Evolutionary conservation across 1,140 invertebrate genomes (phyloP), one percentile per base, ranked within the genome.

Genomic region (Cryptotermes secundus): DNA sequence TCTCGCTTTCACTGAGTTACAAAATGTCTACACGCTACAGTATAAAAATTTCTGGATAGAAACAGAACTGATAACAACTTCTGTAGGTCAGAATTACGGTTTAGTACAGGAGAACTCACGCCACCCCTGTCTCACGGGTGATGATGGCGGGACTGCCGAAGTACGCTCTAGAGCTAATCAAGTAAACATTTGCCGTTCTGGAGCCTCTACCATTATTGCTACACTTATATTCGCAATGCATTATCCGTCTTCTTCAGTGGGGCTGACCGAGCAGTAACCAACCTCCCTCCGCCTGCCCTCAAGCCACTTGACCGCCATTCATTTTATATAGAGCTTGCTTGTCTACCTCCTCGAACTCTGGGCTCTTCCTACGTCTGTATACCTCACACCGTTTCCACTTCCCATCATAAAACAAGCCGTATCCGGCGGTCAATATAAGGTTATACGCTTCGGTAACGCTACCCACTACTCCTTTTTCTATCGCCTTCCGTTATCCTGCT

Each of bases 261-360:
- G 19, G 19, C 45, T 49, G 45, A 49, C 59, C 26, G 59, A 72
- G 26, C 59, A 3, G n/a, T 31, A 72, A 31, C 53, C 19, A n/a
- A 19, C 59, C 59, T 31, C 31, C 59, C 31, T 31, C 59, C 59
- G 26, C 3, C 26, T 72, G 7, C 59, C 59, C 59, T 31, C 26
- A 3, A 26, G 59, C 59, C 59, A 72, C n/a, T 72, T 72, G 59
- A 16, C 59, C 59, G 14, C 59, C 59, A 72, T 72, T 72, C 59
- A 72, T 72, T 72, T 72, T 72, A 72, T 72, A 72, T 72, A 72
- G 26, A 16, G 59, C n/a, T 31, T 72, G 59, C 59, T 72, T 31
- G 26, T 31, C 59, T 31, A 14, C 59, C 59, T 72, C 59, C 59
- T 72, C 59, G 31, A 72, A 72, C 59, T 72, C 14, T 14, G n/a